Evolutionary conservation across 2,797 vertebrate species (phyloP), one percentile per base, ranked within the genome.

Genomic region (Nannoperca australis): DNA sequence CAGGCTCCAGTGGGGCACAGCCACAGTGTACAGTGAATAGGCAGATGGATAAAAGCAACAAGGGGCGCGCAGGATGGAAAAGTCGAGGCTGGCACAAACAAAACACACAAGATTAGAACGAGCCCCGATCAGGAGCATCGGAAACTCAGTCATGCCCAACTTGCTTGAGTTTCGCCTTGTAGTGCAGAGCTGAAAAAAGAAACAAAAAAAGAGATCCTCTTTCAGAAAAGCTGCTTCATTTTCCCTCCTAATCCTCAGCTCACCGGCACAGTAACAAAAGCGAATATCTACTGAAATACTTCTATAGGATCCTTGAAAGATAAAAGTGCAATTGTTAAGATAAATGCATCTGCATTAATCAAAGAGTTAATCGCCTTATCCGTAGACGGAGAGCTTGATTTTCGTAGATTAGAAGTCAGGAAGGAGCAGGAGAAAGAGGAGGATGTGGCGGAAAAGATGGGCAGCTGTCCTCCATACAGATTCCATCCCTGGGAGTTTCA

Each of bases 311-410:
- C 88, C 87, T 90, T 76, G 71, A 92, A 89, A 93, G 94, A 87
- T 82, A 93, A 93, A 95, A 95, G 94, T 95, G 94, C 94, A 95
- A 93, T 92, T 90, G 84, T 92, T 92, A 86, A 80, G 89, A 92
- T 92, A 84, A 80, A 86, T 89, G 89, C 79, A 85, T 92, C 89
- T 90, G 87, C 85, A 79, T 88, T 85, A 86, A 86, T 89, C 86
- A 78, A 86, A 89, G 84, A 84, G 78, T 81, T 60, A 68, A 73
- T 65, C 14, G 75, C 75, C 78, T 87, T 67, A 51, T 84, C 82
- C 42, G 11, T 7, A 79, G 82, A 76, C 73, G 42, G 78, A 87
- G 74, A 84, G 82, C 79, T 85, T 34, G 70, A 56, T 72, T 83
- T 81, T 81, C 34, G 69, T 70, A 40, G 73, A 79, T 81, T 68